Conservation (phyloP, 2,797 vertebrate species). For the Danio aesculapii region DNA sequence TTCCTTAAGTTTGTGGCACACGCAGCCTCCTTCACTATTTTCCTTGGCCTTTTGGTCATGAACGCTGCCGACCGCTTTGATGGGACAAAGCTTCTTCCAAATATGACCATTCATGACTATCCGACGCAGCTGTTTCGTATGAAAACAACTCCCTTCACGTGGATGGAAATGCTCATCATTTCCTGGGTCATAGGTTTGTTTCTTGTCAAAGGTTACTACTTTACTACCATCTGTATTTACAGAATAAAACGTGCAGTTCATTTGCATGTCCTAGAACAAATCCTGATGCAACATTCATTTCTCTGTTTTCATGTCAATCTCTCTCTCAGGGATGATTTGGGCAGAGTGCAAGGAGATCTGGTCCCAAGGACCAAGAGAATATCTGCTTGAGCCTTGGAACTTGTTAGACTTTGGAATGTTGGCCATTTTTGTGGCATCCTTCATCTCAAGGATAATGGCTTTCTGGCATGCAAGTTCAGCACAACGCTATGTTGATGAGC, state of each 20-base stretch:
- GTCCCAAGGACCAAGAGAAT: conserved; percentile 96
- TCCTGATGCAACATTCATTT: neutral
- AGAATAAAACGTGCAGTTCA: neutral
- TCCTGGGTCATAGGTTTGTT: conserved; percentile 95
- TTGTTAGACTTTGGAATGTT: conserved; percentile 98
- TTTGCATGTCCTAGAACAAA: conserved; percentile 2
- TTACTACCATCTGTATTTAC: neutral
- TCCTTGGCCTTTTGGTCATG: conserved; percentile 94
- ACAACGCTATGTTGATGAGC: conserved; percentile 86
- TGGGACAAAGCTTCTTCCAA: conserved; percentile 89
- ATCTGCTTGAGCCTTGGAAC: conserved; percentile 96
- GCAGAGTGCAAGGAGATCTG: conserved; percentile 99
- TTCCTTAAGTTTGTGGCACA: conserved; percentile 99
- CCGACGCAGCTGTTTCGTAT: conserved; percentile 88
- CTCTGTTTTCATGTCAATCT: conserved; percentile 4
- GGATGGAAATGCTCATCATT: conserved; percentile 98
- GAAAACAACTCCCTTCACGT: conserved; percentile 96
- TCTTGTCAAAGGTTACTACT: conserved; percentile 12
- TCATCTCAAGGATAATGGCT: conserved; percentile 94
- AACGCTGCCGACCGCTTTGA: conserved; percentile 98
- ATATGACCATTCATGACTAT: conserved; percentile 88
- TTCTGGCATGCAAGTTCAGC: conserved; percentile 90
- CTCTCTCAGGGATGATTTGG: conserved; percentile 94
- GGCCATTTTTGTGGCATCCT: conserved; percentile 95
- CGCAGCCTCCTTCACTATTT: conserved; percentile 96